Conservation (phyloP, 2,113 vertebrate genomes). For the Smithornis capensis region DNA sequence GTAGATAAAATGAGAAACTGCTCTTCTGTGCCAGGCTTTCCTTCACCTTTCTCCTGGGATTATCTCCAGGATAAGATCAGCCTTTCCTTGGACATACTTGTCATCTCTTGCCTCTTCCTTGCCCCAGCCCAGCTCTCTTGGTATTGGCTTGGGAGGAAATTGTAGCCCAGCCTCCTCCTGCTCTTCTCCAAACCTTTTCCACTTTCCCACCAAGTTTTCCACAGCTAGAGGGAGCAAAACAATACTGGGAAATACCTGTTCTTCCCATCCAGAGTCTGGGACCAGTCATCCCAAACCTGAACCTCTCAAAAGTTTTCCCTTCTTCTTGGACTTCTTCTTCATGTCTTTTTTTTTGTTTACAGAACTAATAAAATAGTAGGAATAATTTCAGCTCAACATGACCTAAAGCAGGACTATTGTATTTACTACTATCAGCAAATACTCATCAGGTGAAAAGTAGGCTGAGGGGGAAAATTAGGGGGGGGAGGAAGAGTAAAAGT, state of each 20-base stretch:
- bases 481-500: background rate
- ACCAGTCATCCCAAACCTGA: background rate
- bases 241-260: background rate
- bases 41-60: background rate
- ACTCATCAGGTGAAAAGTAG: background rate
- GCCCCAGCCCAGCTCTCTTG: background rate
- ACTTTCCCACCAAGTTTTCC: background rate
- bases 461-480: background rate
- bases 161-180: background rate
- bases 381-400: background rate
- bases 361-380: background rate
- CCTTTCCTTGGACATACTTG: background rate
- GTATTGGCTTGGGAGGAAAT: background rate
- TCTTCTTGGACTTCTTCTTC: background rate
- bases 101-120: background rate
- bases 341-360: background rate
- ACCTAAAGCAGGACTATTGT: background rate
- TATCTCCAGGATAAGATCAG: background rate
- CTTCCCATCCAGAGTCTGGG: background rate
- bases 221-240: background rate
- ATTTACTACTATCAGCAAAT: background rate
- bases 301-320: background rate
- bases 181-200: background rate
- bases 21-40: background rate
- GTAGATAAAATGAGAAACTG: background rate